Evolutionary conservation across 2,888 invertebrate species (phyloP).

Genomic region (Parasteatoda lunata): DNA sequence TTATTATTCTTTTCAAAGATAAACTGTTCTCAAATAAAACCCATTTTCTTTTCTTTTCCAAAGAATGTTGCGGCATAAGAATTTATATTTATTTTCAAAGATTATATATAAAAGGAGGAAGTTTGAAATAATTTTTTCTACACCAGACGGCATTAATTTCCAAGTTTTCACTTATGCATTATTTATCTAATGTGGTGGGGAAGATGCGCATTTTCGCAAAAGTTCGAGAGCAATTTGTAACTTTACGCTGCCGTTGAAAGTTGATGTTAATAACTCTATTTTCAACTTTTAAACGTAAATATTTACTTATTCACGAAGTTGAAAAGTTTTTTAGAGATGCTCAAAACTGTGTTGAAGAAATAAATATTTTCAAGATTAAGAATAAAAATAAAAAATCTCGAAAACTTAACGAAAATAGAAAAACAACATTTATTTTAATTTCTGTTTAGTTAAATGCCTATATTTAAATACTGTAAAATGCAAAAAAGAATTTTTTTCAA

Average conservation of each 20-base stretch:
- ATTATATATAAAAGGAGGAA: conserved; percentile 4
- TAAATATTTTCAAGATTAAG: too few relatives aligned
- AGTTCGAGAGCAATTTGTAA: conserved; percentile 11
- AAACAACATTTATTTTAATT: too few relatives aligned
- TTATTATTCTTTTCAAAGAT: too few relatives aligned
- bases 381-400: too few relatives aligned
- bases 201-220: neutral
- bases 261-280: conserved; percentile 10
- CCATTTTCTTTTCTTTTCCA: conserved; percentile 27
- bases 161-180: conserved; percentile 55
- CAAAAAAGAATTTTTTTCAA: too few relatives aligned
- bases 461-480: too few relatives aligned
- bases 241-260: neutral
- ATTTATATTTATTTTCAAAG: conserved; percentile 40
- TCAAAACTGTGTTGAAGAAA: too few relatives aligned
- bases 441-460: too few relatives aligned
- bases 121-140: conserved; percentile 43
- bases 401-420: too few relatives aligned
- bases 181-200: conserved; percentile 44
- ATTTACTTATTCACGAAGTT: neutral
- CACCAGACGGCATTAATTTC: conserved; percentile 50
- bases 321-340: neutral
- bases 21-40: conserved; percentile 11
- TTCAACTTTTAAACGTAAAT: conserved; percentile 12
- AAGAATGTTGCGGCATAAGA: conserved; percentile 14